These are phyloP conservation scores for Scolanthus callimorphus DNA, from an alignment of 92 coral and sea anemone genomes.

Conservation along the genomic window DNA sequence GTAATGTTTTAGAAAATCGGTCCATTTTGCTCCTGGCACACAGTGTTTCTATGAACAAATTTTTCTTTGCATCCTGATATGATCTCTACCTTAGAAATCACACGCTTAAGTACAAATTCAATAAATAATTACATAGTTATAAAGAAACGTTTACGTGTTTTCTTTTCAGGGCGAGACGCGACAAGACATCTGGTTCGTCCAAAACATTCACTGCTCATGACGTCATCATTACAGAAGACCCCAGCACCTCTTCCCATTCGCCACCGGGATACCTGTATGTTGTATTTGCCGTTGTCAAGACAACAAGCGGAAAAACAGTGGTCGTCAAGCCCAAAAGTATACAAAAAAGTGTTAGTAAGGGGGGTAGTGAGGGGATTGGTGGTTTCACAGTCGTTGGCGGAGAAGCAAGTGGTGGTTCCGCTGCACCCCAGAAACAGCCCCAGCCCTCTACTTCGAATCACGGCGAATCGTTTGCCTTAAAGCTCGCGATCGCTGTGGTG, in stretches of 20 bases:
- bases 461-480: constrained; percentile 7
- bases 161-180: constrained; percentile 28
- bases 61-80: no score
- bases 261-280: constrained; percentile 16
- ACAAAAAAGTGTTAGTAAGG: constrained; percentile 2
- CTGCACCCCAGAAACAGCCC: not conserved
- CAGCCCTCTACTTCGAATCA: not conserved
- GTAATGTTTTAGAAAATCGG: no score
- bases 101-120: no score
- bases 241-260: constrained; percentile 3
- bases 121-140: no score
- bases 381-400: constrained; percentile 15
- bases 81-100: no score
- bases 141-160: no score
- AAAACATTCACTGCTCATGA: constrained; percentile 7
- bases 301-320: constrained; percentile 2
- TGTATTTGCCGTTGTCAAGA: constrained; percentile 25
- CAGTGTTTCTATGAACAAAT: no score
- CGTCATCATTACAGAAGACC: constrained; percentile 25
- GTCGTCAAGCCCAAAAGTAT: not conserved
- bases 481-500: constrained; percentile 26
- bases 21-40: no score
- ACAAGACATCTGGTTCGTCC: not conserved
- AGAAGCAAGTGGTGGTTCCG: not conserved
- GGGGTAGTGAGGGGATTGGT: constrained; percentile 8